phyloP scores from a whole-genome alignment of 2,888 invertebrate genomes.

The Eurytoma californica region DNA sequence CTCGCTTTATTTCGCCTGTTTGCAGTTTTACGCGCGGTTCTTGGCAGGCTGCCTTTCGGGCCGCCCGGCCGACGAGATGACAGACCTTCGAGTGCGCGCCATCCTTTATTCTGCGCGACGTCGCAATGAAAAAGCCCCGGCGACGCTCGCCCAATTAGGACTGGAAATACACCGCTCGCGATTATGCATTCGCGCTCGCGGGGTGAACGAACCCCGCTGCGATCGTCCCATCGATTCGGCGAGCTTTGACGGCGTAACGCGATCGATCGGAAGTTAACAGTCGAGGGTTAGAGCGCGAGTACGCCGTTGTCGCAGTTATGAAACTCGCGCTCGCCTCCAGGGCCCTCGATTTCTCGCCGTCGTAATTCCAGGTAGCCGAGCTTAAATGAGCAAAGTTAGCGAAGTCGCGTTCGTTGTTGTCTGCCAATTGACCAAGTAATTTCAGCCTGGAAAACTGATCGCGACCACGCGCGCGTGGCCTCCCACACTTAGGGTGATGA shows the following conservation, averaged over 20 bases:
- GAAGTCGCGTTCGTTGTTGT: constrained; percentile 57
- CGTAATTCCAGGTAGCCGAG: constrained; percentile 26
- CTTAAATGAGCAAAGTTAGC: constrained; percentile 57
- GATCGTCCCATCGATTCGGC: not conserved
- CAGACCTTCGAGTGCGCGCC: constrained; percentile 6
- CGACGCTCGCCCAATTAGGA: too few relatives aligned
- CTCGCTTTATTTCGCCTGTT: constrained; percentile 25
- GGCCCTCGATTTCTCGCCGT: constrained; percentile 33
- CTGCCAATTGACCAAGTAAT: constrained; percentile 42
- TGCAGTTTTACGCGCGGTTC: constrained; percentile 38
- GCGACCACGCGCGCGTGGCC: not conserved
- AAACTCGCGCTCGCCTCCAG: not conserved
- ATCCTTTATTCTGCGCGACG: too few relatives aligned
- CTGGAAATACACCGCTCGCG: too few relatives aligned
- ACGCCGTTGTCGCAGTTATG: constrained; percentile 6
- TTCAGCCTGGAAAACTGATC: constrained; percentile 7
- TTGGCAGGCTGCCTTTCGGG: constrained; percentile 36
- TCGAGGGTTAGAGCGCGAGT: not conserved
- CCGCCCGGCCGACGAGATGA: constrained; percentile 25
- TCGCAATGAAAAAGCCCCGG: too few relatives aligned
- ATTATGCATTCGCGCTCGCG: not conserved
- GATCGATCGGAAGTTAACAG: constrained; percentile 22
- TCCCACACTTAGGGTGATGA: not conserved
- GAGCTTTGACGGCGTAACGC: not conserved
- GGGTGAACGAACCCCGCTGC: not conserved